phyloP scores from a whole-genome alignment of 2,797 vertebrate species.

The Hapalemur alaotrensis region DNA sequence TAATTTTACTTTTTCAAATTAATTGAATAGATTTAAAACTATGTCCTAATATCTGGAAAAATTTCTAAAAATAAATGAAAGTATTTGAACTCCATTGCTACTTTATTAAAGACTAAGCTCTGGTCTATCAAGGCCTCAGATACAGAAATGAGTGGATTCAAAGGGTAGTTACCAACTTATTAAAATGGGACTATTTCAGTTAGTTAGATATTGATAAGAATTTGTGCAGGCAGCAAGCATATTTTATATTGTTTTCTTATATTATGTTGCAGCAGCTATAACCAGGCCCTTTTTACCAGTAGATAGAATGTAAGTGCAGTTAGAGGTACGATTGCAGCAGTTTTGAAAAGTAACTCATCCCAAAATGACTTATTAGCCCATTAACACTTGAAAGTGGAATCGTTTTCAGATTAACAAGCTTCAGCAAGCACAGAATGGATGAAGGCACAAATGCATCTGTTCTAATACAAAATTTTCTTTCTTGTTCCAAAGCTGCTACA shows the following conservation, averaged over 20 bases:
- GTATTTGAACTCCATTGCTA: not conserved
- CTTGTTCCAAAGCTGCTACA: constrained; percentile 9
- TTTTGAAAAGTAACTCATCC: constrained; percentile 59
- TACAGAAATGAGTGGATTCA: not conserved
- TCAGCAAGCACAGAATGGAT: constrained; percentile 29
- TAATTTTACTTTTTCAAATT: not conserved
- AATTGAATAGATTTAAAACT: constrained; percentile 16
- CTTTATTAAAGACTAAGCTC: not conserved
- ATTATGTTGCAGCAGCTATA: not conserved
- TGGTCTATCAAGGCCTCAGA: not conserved
- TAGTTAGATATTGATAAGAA: constrained; percentile 21
- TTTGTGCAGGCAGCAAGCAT: not conserved
- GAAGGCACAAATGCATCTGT: constrained; percentile 32
- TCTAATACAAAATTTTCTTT: constrained; percentile 50
- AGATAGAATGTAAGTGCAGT: not conserved
- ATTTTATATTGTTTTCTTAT: constrained; percentile 38
- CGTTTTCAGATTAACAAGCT: constrained; percentile 64
- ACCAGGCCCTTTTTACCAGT: not conserved
- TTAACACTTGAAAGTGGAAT: constrained; percentile 67
- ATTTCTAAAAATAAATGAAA: not conserved
- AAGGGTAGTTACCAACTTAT: not conserved
- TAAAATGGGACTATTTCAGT: constrained; percentile 12
- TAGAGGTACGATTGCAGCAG: constrained; percentile 46
- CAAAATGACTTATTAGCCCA: constrained; percentile 62
- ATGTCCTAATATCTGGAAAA: not conserved